phyloP scores from a whole-genome alignment of 2,888 invertebrate genomes.

The Polydrusus pterygomalis region DNA sequence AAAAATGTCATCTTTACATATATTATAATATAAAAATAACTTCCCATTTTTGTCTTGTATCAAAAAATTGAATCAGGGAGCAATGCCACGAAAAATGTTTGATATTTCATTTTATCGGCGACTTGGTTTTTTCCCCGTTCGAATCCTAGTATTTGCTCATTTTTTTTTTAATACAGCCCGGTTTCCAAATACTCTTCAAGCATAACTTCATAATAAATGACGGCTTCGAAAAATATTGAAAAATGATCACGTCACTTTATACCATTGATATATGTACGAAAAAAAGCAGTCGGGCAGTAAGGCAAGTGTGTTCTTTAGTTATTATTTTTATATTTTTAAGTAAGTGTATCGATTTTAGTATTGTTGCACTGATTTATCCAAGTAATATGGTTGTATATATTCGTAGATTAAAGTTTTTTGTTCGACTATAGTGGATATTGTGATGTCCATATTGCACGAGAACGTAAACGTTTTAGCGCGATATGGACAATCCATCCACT shows the following conservation, averaged over 20 bases:
- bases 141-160: background rate
- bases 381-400: too few relatives aligned
- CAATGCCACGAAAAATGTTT: background rate
- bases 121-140: background rate
- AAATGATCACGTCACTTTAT: background rate
- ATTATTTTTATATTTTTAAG: background rate
- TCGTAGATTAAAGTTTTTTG: too few relatives aligned
- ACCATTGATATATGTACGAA: background rate
- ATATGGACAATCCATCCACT: too few relatives aligned
- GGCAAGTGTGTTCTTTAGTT: background rate
- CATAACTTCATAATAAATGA: background rate
- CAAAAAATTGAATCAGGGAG: background rate
- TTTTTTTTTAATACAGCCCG: background rate
- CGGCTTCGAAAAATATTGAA: background rate
- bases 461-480: too few relatives aligned
- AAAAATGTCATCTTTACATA: background rate
- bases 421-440: too few relatives aligned
- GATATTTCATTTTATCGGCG: constrained; percentile 2
- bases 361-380: too few relatives aligned
- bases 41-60: background rate
- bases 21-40: background rate
- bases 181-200: constrained; percentile 1
- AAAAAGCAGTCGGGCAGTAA: background rate
- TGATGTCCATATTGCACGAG: too few relatives aligned
- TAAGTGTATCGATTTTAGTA: too few relatives aligned